Percentiles rank a stretch among this genome's conserved stretches.
phyloP scores from a whole-genome alignment of 2,113 vertebrate genomes.

The Phalacrocorax aristotelis region DNA sequence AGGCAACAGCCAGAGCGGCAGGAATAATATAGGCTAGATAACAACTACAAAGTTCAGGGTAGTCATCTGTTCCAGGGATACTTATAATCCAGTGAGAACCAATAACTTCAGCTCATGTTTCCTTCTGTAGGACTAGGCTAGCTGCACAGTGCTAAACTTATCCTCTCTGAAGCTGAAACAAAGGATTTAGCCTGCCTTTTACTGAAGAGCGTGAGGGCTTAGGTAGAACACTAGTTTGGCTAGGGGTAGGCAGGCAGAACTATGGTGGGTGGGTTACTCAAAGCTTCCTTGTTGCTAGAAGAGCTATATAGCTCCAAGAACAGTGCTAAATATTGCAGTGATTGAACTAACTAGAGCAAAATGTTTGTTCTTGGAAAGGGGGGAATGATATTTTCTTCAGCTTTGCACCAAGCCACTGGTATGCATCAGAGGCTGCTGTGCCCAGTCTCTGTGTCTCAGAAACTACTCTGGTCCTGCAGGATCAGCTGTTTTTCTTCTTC shows the following conservation, averaged over 20 bases:
- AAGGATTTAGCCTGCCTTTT: background rate
- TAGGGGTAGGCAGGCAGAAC: background rate
- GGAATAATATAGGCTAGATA: background rate
- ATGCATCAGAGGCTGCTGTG: slow-evolving; percentile 18
- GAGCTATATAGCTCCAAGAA: background rate
- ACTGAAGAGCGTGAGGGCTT: background rate
- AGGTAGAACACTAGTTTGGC: background rate
- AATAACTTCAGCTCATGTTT: background rate
- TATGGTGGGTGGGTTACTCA: background rate
- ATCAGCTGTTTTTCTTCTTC: slow-evolving; percentile 53
- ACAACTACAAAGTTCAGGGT: background rate
- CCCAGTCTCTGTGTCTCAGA: slow-evolving; percentile 17
- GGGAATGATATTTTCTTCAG: slow-evolving; percentile 21
- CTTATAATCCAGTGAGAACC: background rate
- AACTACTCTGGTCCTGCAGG: slow-evolving; percentile 13
- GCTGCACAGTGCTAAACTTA: background rate
- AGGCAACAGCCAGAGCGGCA: background rate
- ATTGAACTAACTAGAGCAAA: background rate
- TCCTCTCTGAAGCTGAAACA: background rate
- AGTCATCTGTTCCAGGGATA: background rate
- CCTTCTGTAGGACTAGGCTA: background rate
- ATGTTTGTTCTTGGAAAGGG: slow-evolving; percentile 17
- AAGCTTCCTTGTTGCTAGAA: background rate
- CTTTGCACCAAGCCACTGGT: slow-evolving; percentile 37
- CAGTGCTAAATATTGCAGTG: background rate